Evolutionary conservation across 2,888 invertebrate genomes (phyloP).

Genomic region (Synergus gifuensis): DNA sequence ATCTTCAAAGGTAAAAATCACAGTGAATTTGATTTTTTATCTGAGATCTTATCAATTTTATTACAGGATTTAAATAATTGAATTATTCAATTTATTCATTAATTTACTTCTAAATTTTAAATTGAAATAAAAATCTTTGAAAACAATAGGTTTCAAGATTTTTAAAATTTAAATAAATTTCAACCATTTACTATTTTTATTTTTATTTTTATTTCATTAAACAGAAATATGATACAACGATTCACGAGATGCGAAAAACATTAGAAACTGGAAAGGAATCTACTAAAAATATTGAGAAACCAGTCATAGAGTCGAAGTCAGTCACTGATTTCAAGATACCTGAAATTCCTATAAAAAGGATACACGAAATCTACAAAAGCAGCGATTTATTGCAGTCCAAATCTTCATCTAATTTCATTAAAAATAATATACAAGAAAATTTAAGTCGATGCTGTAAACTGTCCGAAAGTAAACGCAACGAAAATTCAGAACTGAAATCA

Average conservation of each 20-base stretch:
- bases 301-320: constrained; percentile 72
- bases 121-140: too few species aligned
- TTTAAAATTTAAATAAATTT: not conserved
- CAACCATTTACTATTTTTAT: too few species aligned
- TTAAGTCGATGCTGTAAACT: not conserved
- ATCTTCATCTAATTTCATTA: constrained; percentile 71
- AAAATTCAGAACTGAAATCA: not conserved
- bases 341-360: constrained; percentile 73
- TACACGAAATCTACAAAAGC: constrained; percentile 73
- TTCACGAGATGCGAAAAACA: constrained; percentile 75
- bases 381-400: constrained; percentile 71
- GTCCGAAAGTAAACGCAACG: not conserved
- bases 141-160: too few species aligned
- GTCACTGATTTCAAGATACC: constrained; percentile 74
- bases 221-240: constrained; percentile 75
- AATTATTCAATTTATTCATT: not conserved
- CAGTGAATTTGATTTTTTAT: too few species aligned
- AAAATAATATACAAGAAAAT: constrained; percentile 50
- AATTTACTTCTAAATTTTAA: not conserved
- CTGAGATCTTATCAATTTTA: not conserved
- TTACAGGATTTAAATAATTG: not conserved
- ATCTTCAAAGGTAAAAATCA: too few species aligned
- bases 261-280: constrained; percentile 68
- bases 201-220: not conserved
- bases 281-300: constrained; percentile 68